Percentiles rank a stretch among this genome's conserved stretches.
These are phyloP conservation scores for Leptodactylus fallax DNA, from an alignment of 2,797 vertebrate genomes.

Conservation along the genomic window DNA sequence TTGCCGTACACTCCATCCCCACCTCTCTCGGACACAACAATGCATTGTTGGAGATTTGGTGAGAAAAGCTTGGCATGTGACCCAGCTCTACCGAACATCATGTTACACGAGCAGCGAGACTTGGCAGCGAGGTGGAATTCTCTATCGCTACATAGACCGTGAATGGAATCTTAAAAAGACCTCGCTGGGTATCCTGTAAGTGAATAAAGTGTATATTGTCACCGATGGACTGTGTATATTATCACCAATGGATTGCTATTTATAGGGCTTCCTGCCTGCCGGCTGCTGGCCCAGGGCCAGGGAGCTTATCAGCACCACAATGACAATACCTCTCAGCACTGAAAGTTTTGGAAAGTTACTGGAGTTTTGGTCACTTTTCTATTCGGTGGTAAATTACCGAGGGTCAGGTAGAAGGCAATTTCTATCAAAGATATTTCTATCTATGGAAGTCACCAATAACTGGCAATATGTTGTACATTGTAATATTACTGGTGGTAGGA, in stretches of 20 bases:
- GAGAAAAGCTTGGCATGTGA: slow-evolving; percentile 37
- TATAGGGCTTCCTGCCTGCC: neutral
- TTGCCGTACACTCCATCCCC: neutral
- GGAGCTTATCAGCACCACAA: neutral
- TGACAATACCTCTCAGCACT: neutral
- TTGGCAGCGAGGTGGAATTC: slow-evolving; percentile 9
- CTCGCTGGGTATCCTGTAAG: neutral
- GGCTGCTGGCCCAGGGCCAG: neutral
- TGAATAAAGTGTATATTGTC: neutral
- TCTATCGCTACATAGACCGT: neutral
- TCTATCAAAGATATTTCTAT: neutral
- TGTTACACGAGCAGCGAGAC: slow-evolving; percentile 2
- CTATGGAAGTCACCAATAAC: neutral
- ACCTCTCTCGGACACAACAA: slow-evolving; percentile 1
- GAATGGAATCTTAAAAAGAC: neutral
- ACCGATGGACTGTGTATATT: neutral
- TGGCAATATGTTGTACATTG: neutral
- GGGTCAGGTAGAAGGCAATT: neutral
- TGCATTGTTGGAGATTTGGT: slow-evolving; percentile 39
- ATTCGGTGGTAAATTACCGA: neutral
- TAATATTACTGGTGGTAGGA: neutral
- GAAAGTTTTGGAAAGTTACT: slow-evolving; percentile 41
- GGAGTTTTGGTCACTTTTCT: neutral
- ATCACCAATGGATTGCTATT: neutral
- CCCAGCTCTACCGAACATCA: slow-evolving; percentile 17